Percentiles rank a stretch among this genome's conserved stretches.
phyloP scores from a whole-genome alignment of 2,797 vertebrate genomes.

The Leptatherina wallacei region DNA sequence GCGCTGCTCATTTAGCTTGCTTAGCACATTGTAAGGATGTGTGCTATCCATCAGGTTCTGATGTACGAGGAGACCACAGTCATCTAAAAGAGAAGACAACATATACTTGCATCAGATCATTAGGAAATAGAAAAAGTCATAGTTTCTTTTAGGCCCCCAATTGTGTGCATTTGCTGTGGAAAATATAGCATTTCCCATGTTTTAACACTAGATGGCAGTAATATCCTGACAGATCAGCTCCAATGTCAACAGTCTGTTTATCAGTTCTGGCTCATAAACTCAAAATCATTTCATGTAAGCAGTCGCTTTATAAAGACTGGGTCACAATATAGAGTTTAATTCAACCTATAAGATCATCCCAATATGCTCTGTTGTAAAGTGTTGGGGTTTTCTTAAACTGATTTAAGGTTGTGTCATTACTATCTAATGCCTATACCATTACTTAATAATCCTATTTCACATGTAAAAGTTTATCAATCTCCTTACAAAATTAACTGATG shows the following conservation, averaged over 20 bases:
- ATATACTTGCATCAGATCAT: conserved; percentile 16
- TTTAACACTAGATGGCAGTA: conserved; percentile 84
- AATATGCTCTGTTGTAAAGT: neutral
- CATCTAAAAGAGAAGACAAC: conserved; percentile 83
- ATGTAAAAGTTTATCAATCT: conserved; percentile 7
- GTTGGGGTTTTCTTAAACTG: neutral
- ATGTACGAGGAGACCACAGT: conserved; percentile 88
- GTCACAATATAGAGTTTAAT: neutral
- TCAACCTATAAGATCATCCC: neutral
- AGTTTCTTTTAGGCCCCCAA: neutral
- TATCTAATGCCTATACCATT: neutral
- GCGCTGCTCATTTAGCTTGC: conserved; percentile 94
- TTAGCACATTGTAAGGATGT: conserved; percentile 92
- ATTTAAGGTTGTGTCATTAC: neutral
- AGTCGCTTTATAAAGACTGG: neutral
- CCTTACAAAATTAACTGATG: neutral
- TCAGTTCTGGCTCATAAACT: conserved; percentile 16
- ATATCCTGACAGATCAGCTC: conserved; percentile 41
- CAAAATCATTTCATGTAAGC: conserved; percentile 14
- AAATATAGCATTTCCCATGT: conserved; percentile 29
- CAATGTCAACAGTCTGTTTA: conserved; percentile 22
- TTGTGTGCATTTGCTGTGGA: conserved; percentile 20
- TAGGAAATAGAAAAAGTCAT: neutral
- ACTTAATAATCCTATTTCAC: conserved; percentile 6
- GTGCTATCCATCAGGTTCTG: conserved; percentile 92